Evolutionary conservation across 2,113 vertebrate species (phyloP), one percentile per base, ranked within the genome.

Genomic region (Rallus limicola): DNA sequence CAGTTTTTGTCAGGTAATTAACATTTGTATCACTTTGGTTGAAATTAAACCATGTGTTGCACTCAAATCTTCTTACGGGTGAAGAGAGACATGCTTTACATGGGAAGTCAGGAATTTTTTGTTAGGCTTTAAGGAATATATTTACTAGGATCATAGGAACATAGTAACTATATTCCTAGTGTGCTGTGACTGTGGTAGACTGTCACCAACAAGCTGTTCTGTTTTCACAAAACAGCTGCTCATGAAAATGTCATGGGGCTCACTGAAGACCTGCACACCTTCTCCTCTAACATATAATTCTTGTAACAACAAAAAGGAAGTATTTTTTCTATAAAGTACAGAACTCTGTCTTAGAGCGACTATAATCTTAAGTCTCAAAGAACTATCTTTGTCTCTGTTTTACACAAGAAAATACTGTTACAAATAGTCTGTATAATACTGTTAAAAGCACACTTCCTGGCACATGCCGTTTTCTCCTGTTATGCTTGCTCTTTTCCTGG

Each of bases 1-100:
- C 38, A 97, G 97, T 56, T 98, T 99, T 86, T 99, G 99, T 91
- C 99, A 99, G 99, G 99, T 99, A 91, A 96, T 69, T 86, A 50
- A 20, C 21, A 28, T 20, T 34, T 52, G 8, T 58, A 19, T 91
- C 15, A 13, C 20, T 79, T 65, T 29, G 4, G 5, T 56, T 87
- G 46, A 91, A 64, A 48, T 70, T 38, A 70, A 78, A 6, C 36
- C 4, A 6, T 70, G 44, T 76, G 1, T 70, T 71, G 42, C 16
- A n/a, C 7, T 92, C 40, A 10, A 28, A 59, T 71, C 38, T 56
- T 72, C 3, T 33, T 88, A 19, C 14, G 29, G 55, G 25, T 82
- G 10, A 33, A 65, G 25, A 82, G 52, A 33, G 11, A 31, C 10
- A 7, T 4, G 36, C 10, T 4, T 72, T 74, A 7, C 18, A 5